phyloP scores from a whole-genome alignment of 2,888 invertebrate species.

The Dolomedes plantarius region DNA sequence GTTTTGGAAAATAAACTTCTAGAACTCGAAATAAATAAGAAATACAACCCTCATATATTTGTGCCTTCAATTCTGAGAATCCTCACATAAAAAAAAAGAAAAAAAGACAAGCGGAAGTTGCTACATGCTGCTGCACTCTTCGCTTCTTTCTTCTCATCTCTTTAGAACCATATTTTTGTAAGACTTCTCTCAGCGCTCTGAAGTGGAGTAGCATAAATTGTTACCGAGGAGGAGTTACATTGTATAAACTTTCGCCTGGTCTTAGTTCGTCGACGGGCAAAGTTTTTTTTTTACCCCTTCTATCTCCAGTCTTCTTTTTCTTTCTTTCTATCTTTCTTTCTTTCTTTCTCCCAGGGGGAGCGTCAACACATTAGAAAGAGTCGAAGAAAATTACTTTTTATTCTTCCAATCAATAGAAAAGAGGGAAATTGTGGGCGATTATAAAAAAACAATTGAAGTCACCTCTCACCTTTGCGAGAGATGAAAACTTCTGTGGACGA shows the following conservation, averaged over 20 bases:
- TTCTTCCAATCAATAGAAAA: too few species aligned
- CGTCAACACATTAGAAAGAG: neutral
- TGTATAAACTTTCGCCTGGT: neutral
- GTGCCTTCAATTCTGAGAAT: neutral
- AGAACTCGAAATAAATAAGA: neutral
- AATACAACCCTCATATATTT: neutral
- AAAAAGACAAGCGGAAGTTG: constrained; percentile 7
- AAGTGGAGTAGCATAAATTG: neutral
- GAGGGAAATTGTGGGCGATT: too few species aligned
- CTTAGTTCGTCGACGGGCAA: too few species aligned
- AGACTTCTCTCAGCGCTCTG: constrained; percentile 5
- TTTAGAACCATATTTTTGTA: neutral
- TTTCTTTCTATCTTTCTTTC: too few species aligned
- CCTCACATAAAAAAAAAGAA: neutral
- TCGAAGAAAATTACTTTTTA: too few species aligned
- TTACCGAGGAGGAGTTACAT: constrained; percentile 4
- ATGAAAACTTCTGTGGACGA: too few species aligned
- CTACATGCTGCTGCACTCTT: neutral
- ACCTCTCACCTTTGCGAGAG: too few species aligned
- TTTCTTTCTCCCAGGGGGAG: too few species aligned
- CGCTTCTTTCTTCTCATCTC: neutral
- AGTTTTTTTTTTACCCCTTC: too few species aligned
- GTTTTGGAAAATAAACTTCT: neutral
- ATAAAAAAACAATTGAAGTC: too few species aligned
- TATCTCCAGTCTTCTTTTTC: too few species aligned